phyloP scores from a whole-genome alignment of 23 tunicate genomes.

The Clavelina lepadiformis region DNA sequence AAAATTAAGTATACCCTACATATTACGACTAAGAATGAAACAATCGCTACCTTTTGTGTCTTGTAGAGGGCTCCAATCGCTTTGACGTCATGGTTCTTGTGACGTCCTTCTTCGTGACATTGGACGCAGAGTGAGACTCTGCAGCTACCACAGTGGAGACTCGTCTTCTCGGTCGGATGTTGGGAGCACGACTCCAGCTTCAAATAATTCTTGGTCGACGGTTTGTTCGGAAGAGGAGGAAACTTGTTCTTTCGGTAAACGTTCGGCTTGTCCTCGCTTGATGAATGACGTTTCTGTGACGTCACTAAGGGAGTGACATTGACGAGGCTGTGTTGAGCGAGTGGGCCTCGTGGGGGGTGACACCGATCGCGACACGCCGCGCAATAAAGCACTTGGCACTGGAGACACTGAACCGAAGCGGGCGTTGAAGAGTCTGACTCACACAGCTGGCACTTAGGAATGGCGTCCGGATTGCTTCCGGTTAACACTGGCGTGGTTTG shows the following conservation, averaged over 20 bases:
- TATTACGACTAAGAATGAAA: too few relatives aligned
- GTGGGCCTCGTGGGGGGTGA: constrained; percentile 86
- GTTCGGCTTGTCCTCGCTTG: constrained; percentile 14
- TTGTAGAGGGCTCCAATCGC: constrained; percentile 75
- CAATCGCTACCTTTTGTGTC: constrained; percentile 72
- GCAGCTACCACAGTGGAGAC: constrained; percentile 72
- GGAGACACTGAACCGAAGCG: constrained; percentile 66
- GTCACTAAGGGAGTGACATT: not conserved
- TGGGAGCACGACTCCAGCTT: constrained; percentile 48
- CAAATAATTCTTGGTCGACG: constrained; percentile 39
- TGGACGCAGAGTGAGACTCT: constrained; percentile 62
- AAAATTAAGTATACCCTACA: too few relatives aligned
- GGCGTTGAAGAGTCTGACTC: constrained; percentile 13
- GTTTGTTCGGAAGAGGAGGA: constrained; percentile 49
- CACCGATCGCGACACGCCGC: constrained; percentile 43
- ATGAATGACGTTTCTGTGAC: not conserved
- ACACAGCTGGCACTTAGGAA: constrained; percentile 60
- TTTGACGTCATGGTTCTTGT: constrained; percentile 56
- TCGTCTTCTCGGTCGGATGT: constrained; percentile 63
- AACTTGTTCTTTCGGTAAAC: constrained; percentile 27
- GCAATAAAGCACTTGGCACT: constrained; percentile 77
- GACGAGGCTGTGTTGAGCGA: constrained; percentile 53
- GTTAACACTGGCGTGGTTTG: constrained; percentile 5
- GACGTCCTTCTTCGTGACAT: constrained; percentile 84
- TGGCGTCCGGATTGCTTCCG: not conserved